phyloP scores from a whole-genome alignment of 2,797 vertebrate genomes.

The Lithobates pipiens region DNA sequence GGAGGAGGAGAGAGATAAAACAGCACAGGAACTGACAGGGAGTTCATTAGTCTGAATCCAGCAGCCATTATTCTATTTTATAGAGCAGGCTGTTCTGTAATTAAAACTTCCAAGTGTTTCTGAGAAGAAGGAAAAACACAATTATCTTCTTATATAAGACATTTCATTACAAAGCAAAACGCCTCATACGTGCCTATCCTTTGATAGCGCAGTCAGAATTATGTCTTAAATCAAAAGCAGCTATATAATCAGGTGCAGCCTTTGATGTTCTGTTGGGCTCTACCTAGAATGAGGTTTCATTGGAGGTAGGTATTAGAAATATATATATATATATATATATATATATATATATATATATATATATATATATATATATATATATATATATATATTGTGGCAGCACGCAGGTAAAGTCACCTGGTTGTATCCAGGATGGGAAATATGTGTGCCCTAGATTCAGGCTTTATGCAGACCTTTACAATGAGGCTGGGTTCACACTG shows the following conservation, averaged over 20 bases:
- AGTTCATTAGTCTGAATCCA: constrained; percentile 54
- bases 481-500: too few relatives aligned
- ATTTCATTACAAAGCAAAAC: constrained; percentile 29
- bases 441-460: too few relatives aligned
- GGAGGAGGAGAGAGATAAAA: constrained; percentile 49
- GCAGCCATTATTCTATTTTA: constrained; percentile 59
- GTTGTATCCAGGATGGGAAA: too few relatives aligned
- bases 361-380: too few relatives aligned
- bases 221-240: neutral
- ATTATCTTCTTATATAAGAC: constrained; percentile 46
- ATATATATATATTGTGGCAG: too few relatives aligned
- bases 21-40: constrained; percentile 44
- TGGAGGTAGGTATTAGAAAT: neutral
- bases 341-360: too few relatives aligned
- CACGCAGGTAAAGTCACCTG: too few relatives aligned
- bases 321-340: too few relatives aligned
- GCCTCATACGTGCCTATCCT: neutral
- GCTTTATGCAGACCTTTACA: too few relatives aligned
- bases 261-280: neutral
- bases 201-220: neutral
- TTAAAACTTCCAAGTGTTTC: constrained; percentile 57
- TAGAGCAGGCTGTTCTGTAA: constrained; percentile 52
- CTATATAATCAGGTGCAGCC: neutral
- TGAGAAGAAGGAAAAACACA: constrained; percentile 48
- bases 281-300: neutral